Evolutionary conservation across 2,797 vertebrate species (phyloP).

Genomic region (Clangula hyemalis): DNA sequence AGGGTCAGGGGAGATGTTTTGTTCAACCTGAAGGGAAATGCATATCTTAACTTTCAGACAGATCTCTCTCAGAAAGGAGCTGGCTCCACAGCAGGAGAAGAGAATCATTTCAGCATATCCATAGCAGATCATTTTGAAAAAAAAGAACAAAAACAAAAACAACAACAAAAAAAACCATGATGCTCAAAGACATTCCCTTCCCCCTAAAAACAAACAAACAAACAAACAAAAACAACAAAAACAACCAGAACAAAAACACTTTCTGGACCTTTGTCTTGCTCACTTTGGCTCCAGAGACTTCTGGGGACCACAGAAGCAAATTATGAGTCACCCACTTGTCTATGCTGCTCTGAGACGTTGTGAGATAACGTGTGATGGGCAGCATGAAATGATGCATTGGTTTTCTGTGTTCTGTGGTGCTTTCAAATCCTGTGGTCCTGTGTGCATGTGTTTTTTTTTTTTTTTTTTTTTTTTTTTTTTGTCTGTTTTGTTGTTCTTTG

Average conservation of each 20-base stretch:
- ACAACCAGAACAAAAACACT: too few relatives aligned
- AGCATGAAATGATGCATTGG: rapidly evolving
- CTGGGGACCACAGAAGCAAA: not conserved
- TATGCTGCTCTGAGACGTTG: not conserved
- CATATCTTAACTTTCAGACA: not conserved
- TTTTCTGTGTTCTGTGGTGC: rapidly evolving
- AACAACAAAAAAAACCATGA: not conserved
- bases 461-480: too few relatives aligned
- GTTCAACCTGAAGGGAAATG: not conserved
- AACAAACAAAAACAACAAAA: too few relatives aligned
- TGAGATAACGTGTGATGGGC: rapidly evolving
- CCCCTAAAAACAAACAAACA: too few relatives aligned
- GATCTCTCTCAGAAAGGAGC: not conserved
- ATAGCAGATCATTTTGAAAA: rapidly evolving
- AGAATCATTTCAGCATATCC: not conserved
- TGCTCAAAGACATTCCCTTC: not conserved
- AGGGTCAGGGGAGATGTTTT: not conserved
- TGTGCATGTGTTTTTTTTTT: too few relatives aligned
- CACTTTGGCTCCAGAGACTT: rapidly evolving
- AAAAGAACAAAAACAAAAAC: too few relatives aligned
- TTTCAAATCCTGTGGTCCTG: not conserved
- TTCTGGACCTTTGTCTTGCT: not conserved
- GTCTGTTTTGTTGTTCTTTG: too few relatives aligned
- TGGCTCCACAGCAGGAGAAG: not conserved
- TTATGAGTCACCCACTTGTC: not conserved